Conservation (phyloP, 2,888 invertebrate genomes). For the Tillus elongatus region DNA sequence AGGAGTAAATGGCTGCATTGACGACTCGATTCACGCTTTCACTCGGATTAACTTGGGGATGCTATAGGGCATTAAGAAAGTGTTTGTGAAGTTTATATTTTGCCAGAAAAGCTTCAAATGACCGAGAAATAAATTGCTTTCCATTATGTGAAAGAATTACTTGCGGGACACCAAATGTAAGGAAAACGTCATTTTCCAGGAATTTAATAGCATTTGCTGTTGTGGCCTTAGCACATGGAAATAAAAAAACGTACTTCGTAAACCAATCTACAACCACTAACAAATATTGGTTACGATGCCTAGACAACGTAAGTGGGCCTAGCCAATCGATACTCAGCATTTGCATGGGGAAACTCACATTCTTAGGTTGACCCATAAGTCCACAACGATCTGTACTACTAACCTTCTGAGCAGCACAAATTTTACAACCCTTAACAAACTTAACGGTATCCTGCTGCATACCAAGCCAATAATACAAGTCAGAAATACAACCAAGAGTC, state of each 20-base stretch:
- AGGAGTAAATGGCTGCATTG: no score
- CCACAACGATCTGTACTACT: conserved; percentile 6
- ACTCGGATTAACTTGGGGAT: no score
- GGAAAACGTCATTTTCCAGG: no score
- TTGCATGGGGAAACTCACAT: conserved; percentile 9
- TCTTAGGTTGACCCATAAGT: conserved; percentile 6
- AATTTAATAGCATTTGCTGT: no score
- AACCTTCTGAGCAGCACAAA: conserved; percentile 9
- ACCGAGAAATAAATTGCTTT: no score
- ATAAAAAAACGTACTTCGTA: conserved; percentile 10
- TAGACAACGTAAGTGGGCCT: conserved; percentile 10
- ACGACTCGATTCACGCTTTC: no score
- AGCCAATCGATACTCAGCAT: conserved; percentile 7
- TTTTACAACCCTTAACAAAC: conserved; percentile 8
- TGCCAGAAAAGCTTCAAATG: no score
- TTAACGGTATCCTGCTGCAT: background rate
- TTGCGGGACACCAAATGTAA: no score
- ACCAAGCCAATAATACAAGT: conserved; percentile 10
- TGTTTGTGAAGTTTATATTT: no score
- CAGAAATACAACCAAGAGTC: conserved; percentile 1
- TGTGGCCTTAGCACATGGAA: no score
- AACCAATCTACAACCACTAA: conserved; percentile 13
- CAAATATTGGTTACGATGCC: conserved; percentile 5
- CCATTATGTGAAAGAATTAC: no score
- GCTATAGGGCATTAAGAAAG: no score